Evolutionary conservation across 2,113 vertebrate species (phyloP), one percentile per base, ranked within the genome.

Genomic region (Nothobranchius kuhntae): DNA sequence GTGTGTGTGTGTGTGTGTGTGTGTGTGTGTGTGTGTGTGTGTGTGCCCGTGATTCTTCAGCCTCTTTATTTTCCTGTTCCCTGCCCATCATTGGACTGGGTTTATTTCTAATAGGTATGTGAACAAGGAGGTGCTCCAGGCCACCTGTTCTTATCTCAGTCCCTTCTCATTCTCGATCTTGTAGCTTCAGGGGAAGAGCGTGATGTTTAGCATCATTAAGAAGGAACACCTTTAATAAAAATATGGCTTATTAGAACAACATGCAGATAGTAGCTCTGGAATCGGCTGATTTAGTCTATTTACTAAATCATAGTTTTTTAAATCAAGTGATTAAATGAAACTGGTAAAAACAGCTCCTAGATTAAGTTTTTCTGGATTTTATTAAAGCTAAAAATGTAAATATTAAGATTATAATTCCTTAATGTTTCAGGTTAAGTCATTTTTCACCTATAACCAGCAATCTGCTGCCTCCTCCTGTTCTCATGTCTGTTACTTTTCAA

Each of bases 31-130:
- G n/a, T n/a, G n/a, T n/a, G n/a, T n/a, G n/a, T n/a, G n/a, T n/a
- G n/a, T n/a, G n/a, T n/a, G 30, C 69, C 51, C 48, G 13, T 7
- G 26, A 59, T 68, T 81, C 47, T 35, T 68, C 36, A 71, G 58
- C 73, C 50, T 71, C 21, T 71, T 2, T 59, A 15, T 46, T 17
- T 71, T 58, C 15, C 24, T 13, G 9, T 24, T 30, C 64, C 30
- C 2, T 38, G 59, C 45, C 35, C 30, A 58, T 58, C 51, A 65
- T 53, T 21, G 53, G 47, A 42, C 53, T 15, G 15, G 3, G 36
- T 78, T 78, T 72, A 58, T 80, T 82, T 59, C 60, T 86, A 74
- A 80, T 78, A 51, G 65, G 66, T 57, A 77, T 59, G 60, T 79
- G 69, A 61, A 17, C 17, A 21, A 21, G 21, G 1, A 78, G 80